Base-by-base conservation (phyloP, 2,113 vertebrate genomes). In the Oreochromis tanganicae region DNA sequence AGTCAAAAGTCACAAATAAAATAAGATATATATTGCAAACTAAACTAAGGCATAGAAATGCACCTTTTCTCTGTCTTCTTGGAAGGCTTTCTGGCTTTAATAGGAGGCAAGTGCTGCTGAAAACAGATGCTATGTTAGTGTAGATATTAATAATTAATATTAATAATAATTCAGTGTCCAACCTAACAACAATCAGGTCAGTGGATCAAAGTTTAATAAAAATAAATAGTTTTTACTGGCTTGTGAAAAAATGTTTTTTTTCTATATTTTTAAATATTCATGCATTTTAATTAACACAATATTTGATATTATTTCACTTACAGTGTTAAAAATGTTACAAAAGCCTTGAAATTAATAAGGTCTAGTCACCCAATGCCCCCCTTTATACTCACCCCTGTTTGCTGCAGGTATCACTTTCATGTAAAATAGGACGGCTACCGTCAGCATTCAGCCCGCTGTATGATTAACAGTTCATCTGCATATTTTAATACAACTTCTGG, bases 401-500 rank as follows among this genome's bases (percentile, higher is more conserved):
- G 4, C 61, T 66, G 61, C 32, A 63, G 59, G 32, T 63, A 34
- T 63, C 1, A 1, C 59, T 63, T 63, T 16, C 16, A 63, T 63
- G 4, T 63, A 63, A 34, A 63, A 0, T 29, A 63, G 59, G 29
- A 63, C 1, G 1, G 59, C 9, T 63, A 63, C 5, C 19, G 59
- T 63, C 16, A 63, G 32, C 61, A n/a, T 66, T 66, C 34, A 66
- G 6, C 10, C 38, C 17, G 1, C 61, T 38, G 61, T 3, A 66
- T 66, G 34, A 66, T 38, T 66, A 66, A 66, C 61, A 66, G n/a
- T 66, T 66, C 32, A 66, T 38, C 6, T n/a, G 61, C 61, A 38
- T 66, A n/a, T 66, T 66, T 66, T 38, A 66, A 66, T 66, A 66
- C 32, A 66, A 66, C 61, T 66, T 66, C 61, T 7, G 61, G 61